Evolutionary conservation across 2,888 invertebrate species (phyloP).

Genomic region (Neelides folsomi): DNA sequence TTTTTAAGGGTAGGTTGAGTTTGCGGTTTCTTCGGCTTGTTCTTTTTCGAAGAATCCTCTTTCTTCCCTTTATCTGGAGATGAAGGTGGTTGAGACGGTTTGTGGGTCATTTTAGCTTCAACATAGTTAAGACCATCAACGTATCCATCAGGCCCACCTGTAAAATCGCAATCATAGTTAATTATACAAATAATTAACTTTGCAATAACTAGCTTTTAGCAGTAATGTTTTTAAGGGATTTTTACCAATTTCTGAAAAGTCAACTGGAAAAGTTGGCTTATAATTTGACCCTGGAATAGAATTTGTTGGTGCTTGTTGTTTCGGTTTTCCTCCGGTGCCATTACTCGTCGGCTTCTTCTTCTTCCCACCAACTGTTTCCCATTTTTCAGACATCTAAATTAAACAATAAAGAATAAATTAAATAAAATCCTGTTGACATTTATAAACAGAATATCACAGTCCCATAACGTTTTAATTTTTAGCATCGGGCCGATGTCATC

Average conservation of each 20-base stretch:
- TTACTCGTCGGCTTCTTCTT: conserved; percentile 14
- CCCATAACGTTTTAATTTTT: too few relatives aligned
- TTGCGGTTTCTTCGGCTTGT: conserved; percentile 5
- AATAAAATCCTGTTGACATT: too few relatives aligned
- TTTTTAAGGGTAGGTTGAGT: conserved; percentile 7
- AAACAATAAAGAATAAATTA: not conserved
- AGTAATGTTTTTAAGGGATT: not conserved
- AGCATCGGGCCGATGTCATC: too few relatives aligned
- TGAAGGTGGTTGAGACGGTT: not conserved
- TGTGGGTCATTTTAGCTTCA: conserved; percentile 8
- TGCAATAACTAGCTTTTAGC: too few relatives aligned
- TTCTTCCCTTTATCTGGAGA: conserved; percentile 2
- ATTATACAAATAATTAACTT: too few relatives aligned
- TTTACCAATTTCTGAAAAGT: conserved; percentile 3
- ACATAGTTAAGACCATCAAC: conserved; percentile 2
- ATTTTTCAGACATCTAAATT: conserved; percentile 26
- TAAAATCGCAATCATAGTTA: too few relatives aligned
- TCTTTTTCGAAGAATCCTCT: conserved; percentile 10
- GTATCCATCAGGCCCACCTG: not conserved
- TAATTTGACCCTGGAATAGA: conserved; percentile 15
- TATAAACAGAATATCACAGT: too few relatives aligned
- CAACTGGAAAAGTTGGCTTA: conserved; percentile 14
- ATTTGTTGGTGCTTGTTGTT: conserved; percentile 10
- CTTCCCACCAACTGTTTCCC: conserved; percentile 24
- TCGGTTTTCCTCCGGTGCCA: not conserved